These are phyloP conservation scores for Gila orcuttii DNA, from an alignment of 2,113 vertebrate genomes.

Conservation along the genomic window DNA sequence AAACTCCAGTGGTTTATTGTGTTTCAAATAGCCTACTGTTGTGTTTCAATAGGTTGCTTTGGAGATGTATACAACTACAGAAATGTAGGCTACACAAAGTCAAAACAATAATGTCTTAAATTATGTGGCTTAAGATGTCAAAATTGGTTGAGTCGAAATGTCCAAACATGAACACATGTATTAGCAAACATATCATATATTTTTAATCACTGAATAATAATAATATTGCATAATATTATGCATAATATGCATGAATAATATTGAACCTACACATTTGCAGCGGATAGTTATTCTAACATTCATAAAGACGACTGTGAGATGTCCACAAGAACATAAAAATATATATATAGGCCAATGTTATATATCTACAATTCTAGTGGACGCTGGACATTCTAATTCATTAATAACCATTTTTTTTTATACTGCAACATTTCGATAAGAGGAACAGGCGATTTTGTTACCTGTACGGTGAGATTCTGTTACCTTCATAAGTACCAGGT, in stretches of 20 bases:
- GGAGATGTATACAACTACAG: too few species aligned
- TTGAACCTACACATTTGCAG: not conserved
- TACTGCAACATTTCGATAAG: not conserved
- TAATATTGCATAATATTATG: too few species aligned
- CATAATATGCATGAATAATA: too few species aligned
- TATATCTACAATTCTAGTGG: not conserved
- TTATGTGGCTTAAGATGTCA: too few species aligned
- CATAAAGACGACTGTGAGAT: not conserved
- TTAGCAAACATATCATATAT: not conserved
- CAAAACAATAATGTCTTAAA: too few species aligned
- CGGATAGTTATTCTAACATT: not conserved
- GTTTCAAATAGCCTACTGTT: too few species aligned
- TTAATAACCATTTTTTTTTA: not conserved
- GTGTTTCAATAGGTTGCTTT: too few species aligned
- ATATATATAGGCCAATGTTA: not conserved
- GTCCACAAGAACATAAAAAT: too few species aligned
- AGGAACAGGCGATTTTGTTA: not conserved
- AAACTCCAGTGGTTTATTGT: too few species aligned
- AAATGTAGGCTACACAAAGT: not conserved
- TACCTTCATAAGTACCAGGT: not conserved
- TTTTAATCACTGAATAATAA: not conserved
- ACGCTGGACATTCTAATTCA: not conserved
- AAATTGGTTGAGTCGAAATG: too few species aligned
- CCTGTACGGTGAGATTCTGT: constrained; percentile 5
- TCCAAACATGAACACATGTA: not conserved